Percentiles rank a stretch among this genome's conserved stretches.
Conservation (phyloP, 1,140 invertebrate genomes). For the Sitobion miscanthi region DNA sequence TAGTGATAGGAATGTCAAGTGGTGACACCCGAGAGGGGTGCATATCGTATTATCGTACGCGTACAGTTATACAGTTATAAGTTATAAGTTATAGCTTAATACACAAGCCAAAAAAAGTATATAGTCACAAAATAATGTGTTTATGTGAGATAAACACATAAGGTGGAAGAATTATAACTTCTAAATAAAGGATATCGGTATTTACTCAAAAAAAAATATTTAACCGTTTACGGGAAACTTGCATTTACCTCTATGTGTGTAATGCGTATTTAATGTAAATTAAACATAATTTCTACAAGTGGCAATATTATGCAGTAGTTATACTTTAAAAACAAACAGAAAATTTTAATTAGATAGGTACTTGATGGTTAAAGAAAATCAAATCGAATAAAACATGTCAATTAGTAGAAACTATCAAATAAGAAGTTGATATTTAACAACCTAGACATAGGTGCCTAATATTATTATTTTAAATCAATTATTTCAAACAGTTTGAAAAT, state of each 20-base stretch:
- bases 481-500: neutral
- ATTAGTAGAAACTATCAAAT: neutral
- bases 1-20: neutral
- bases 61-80: neutral
- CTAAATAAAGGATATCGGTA: neutral
- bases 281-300: neutral
- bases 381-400: neutral
- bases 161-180: neutral
- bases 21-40: neutral
- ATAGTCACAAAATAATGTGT: neutral
- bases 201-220: neutral
- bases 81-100: neutral
- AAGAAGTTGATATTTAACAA: neutral
- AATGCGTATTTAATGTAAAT: neutral
- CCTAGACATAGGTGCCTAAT: neutral
- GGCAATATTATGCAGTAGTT: neutral
- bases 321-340: neutral
- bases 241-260: neutral
- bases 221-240: neutral
- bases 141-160: neutral
- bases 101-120: neutral
- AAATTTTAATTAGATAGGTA: neutral
- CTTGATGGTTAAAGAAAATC: neutral
- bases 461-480: neutral
- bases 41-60: too few relatives aligned